Evolutionary conservation across 2,888 invertebrate genomes (phyloP).

Genomic region (Acleris literana): DNA sequence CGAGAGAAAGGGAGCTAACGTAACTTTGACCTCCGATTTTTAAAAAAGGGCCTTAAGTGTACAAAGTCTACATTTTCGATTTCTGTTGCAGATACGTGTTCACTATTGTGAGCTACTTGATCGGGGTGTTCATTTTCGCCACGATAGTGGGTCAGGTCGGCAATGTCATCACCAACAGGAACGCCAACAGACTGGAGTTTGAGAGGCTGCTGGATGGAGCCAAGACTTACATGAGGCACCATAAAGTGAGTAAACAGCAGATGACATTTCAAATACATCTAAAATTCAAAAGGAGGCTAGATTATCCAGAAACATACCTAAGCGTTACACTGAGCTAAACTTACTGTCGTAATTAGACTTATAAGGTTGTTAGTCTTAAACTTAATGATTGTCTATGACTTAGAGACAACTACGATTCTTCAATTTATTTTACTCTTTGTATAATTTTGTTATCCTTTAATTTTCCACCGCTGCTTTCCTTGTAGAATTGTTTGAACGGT

Average conservation of each 20-base stretch:
- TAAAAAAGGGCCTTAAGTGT: no score
- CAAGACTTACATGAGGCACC: conserved; percentile 98
- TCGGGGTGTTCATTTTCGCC: conserved; percentile 98
- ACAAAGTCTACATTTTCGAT: conserved; percentile 40
- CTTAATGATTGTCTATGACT: no score
- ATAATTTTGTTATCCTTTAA: background rate
- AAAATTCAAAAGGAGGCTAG: no score
- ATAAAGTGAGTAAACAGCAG: conserved; percentile 85
- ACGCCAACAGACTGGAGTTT: conserved; percentile 97
- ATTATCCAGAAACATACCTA: no score
- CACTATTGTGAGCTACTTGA: conserved; percentile 98
- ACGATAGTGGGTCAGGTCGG: conserved; percentile 99
- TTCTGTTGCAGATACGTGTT: conserved; percentile 92
- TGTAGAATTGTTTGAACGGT: background rate
- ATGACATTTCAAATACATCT: background rate
- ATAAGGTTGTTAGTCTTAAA: no score
- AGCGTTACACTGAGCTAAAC: no score
- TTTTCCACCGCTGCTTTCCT: background rate
- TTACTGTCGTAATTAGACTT: no score
- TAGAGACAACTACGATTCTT: no score
- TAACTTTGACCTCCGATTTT: no score
- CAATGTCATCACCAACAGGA: conserved; percentile 98
- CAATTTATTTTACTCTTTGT: background rate
- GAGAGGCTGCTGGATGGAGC: conserved; percentile 97
- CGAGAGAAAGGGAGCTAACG: no score